Conservation (phyloP, 1,140 invertebrate genomes). For the Bombus soroeensis region DNA sequence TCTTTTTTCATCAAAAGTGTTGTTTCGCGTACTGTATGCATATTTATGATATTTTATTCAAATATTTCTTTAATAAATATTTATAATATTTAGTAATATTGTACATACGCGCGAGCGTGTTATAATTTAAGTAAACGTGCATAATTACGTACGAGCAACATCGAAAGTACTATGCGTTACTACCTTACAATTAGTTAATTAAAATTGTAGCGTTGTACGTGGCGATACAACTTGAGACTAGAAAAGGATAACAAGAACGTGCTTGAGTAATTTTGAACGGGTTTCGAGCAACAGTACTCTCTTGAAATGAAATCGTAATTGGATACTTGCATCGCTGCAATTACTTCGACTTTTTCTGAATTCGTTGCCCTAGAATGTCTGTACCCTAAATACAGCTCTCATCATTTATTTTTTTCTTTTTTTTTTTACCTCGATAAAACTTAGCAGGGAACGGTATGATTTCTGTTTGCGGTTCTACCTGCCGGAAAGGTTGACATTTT, state of each 20-base stretch:
- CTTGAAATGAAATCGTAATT: conserved; percentile 18
- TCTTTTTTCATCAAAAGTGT: no score
- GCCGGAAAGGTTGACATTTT: not conserved
- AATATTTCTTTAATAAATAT: no score
- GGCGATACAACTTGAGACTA: not conserved
- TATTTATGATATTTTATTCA: not conserved
- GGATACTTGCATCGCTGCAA: conserved; percentile 13
- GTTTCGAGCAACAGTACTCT: not conserved
- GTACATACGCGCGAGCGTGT: no score
- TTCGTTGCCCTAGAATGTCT: not conserved
- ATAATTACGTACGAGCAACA: not conserved
- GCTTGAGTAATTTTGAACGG: conserved; percentile 4
- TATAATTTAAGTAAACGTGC: not conserved
- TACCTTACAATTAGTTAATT: not conserved
- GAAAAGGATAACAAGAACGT: not conserved
- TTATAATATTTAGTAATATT: not conserved
- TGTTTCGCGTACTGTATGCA: not conserved
- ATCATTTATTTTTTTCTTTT: no score
- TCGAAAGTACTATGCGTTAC: not conserved
- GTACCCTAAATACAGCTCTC: not conserved
- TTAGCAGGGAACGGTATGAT: not conserved
- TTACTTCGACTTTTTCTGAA: not conserved
- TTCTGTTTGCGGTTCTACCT: not conserved
- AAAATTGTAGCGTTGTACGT: not conserved
- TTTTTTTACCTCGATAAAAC: not conserved